Percentiles rank a stretch among this genome's conserved stretches.
phyloP scores from a whole-genome alignment of 1,140 invertebrate species.

The Heliothis subflexa region DNA sequence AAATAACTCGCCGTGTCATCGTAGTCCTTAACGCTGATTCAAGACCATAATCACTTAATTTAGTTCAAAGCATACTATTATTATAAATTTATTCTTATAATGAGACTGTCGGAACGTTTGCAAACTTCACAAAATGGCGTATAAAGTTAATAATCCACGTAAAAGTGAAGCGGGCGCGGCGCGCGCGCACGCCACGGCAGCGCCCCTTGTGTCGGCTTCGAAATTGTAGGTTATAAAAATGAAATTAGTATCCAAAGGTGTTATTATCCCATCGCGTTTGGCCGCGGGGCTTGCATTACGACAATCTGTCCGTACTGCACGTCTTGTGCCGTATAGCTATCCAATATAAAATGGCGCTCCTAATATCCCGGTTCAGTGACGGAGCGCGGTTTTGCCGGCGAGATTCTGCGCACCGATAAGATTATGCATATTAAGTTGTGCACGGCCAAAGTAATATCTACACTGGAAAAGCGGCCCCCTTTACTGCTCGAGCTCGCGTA shows the following conservation, averaged over 20 bases:
- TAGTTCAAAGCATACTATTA: conserved; percentile 78
- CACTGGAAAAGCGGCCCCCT: conserved; percentile 74
- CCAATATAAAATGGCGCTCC: conserved; percentile 86
- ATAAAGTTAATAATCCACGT: conserved; percentile 85
- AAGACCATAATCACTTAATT: conserved; percentile 82
- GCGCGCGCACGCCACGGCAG: conserved; percentile 84
- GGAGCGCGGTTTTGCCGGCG: conserved; percentile 78
- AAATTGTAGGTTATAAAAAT: conserved; percentile 87
- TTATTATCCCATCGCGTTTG: conserved; percentile 87
- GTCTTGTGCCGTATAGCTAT: conserved; percentile 84
- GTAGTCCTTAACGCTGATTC: conserved; percentile 76
- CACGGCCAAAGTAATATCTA: conserved; percentile 83
- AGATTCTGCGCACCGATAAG: conserved; percentile 84
- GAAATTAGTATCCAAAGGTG: conserved; percentile 87
- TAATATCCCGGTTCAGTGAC: conserved; percentile 83
- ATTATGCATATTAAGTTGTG: conserved; percentile 86
- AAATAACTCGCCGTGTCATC: conserved; percentile 79
- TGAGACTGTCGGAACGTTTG: conserved; percentile 80
- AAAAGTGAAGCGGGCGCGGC: conserved; percentile 76
- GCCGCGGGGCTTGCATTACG: conserved; percentile 85
- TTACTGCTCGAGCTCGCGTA: conserved; percentile 55
- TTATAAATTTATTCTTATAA: conserved; percentile 81
- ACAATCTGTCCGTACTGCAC: conserved; percentile 86
- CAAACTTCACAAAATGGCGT: conserved; percentile 84
- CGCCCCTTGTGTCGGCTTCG: conserved; percentile 85